Evolutionary conservation across 2,113 vertebrate genomes (phyloP).

Genomic region (Paracanthobrama guichenoti): DNA sequence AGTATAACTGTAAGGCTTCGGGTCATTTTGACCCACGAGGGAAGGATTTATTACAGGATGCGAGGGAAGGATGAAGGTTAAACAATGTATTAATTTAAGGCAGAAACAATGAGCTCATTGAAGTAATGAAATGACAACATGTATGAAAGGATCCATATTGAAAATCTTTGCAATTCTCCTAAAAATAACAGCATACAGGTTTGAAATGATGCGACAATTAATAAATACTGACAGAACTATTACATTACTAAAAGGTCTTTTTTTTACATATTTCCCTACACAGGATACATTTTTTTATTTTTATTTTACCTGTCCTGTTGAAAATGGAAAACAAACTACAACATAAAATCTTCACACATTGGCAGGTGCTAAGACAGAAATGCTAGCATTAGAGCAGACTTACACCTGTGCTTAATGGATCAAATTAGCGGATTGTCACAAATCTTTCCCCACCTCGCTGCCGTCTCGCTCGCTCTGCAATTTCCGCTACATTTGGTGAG

Average conservation of each 20-base stretch:
- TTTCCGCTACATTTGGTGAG: constrained; percentile 52
- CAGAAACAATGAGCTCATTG: too few relatives aligned
- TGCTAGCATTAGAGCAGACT: constrained; percentile 17
- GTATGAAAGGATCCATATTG: too few relatives aligned
- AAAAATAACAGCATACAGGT: not conserved
- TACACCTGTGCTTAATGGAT: constrained; percentile 67
- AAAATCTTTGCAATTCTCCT: too few relatives aligned
- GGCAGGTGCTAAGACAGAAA: constrained; percentile 64
- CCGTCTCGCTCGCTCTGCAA: not conserved
- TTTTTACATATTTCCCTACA: not conserved
- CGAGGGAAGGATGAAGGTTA: too few relatives aligned
- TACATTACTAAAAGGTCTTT: not conserved
- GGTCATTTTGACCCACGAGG: too few relatives aligned
- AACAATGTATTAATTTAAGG: too few relatives aligned
- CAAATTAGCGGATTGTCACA: constrained; percentile 71
- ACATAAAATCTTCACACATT: constrained; percentile 43
- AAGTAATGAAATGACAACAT: too few relatives aligned
- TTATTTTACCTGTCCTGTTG: not conserved
- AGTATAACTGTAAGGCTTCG: too few relatives aligned
- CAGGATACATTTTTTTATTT: not conserved
- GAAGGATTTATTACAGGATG: too few relatives aligned
- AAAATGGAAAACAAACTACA: not conserved
- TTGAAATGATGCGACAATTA: not conserved
- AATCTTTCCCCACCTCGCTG: constrained; percentile 47
- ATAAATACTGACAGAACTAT: not conserved